Percentiles rank a stretch among this genome's conserved stretches.
phyloP scores from a whole-genome alignment of 2,797 vertebrate species.

The Gobionotothen gibberifrons region DNA sequence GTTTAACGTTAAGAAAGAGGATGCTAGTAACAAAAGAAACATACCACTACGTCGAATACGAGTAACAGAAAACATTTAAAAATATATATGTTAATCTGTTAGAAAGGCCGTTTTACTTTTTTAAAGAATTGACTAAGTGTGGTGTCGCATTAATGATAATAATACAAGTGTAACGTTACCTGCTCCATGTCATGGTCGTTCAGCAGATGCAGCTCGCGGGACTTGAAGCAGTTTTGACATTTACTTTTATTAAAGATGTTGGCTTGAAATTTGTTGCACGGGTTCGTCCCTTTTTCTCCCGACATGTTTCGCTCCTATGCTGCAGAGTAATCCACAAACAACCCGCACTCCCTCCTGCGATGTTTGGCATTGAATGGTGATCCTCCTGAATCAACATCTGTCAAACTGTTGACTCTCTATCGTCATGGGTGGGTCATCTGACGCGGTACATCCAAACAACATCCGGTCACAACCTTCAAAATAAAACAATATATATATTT shows the following conservation, averaged over 20 bases:
- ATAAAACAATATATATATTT: conserved; percentile 13
- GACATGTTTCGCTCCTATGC: conserved; percentile 80
- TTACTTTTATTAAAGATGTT: conserved; percentile 94
- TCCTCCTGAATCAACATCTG: conserved; percentile 56
- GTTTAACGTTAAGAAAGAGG: no score
- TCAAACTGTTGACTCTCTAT: conserved; percentile 42
- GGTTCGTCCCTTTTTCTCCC: conserved; percentile 81
- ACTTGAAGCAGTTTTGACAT: conserved; percentile 96
- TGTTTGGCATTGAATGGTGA: conserved; percentile 16
- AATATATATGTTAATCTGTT: not conserved
- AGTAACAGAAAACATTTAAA: not conserved
- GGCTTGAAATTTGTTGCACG: conserved; percentile 90
- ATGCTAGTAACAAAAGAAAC: not conserved
- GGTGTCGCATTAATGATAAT: not conserved
- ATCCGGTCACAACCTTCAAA: conserved; percentile 27
- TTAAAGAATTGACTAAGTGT: not conserved
- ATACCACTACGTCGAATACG: no score
- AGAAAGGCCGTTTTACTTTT: not conserved
- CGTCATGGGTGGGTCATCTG: conserved; percentile 29
- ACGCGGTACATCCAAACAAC: not conserved
- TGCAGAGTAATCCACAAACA: not conserved
- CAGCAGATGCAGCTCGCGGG: conserved; percentile 89
- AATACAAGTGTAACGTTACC: conserved; percentile 61
- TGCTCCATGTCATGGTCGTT: conserved; percentile 87
- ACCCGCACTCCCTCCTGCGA: not conserved